phyloP scores from a whole-genome alignment of 2,113 vertebrate species.

The Muntiacus muntjak region DNA sequence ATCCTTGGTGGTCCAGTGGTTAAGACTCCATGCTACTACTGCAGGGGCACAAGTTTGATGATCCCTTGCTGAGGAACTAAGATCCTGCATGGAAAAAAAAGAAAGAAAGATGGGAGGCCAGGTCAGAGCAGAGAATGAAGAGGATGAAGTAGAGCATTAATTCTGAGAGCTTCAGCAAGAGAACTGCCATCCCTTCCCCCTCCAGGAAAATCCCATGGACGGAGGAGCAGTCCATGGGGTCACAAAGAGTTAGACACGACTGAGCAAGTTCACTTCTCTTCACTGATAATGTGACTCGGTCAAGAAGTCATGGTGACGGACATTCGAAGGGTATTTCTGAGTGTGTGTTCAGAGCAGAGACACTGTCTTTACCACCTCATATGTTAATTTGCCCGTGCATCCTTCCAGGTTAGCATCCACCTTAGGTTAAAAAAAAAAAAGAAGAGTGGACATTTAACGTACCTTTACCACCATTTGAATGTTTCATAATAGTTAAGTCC shows the following conservation, averaged over 20 bases:
- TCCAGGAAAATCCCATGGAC: neutral
- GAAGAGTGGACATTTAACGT: neutral
- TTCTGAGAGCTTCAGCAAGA: neutral
- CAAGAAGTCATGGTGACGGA: rapidly evolving
- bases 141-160: neutral
- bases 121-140: neutral
- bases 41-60: neutral
- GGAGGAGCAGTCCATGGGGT: neutral
- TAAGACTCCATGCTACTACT: neutral
- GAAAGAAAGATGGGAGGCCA: neutral
- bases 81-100: neutral
- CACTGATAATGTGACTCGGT: neutral
- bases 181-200: neutral
- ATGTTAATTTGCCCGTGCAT: neutral
- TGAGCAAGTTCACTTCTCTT: neutral
- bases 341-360: neutral
- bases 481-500: neutral
- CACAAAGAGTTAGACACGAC: neutral
- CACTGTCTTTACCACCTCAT: neutral
- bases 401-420: neutral
- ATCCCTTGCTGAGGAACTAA: neutral
- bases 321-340: neutral
- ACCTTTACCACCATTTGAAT: neutral
- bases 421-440: neutral
- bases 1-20: neutral